phyloP scores from a whole-genome alignment of 2,113 vertebrate species.

The Sardina pilchardus region DNA sequence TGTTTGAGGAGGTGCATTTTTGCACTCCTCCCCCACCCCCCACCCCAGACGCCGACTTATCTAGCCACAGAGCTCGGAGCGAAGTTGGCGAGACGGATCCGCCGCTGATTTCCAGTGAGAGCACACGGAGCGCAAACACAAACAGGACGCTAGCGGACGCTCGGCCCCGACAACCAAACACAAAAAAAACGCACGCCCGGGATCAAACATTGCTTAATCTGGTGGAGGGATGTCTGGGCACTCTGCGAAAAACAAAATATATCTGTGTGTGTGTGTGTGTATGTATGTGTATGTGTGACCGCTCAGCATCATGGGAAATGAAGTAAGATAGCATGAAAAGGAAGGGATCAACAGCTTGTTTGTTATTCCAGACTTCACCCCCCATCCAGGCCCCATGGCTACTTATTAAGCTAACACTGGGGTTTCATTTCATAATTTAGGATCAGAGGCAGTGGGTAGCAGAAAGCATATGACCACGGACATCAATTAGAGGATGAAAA shows the following conservation, averaged over 20 bases:
- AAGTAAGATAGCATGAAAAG: background rate
- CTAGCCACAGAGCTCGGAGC: background rate
- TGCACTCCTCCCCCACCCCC: background rate
- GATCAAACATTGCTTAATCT: background rate
- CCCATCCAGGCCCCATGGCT: background rate
- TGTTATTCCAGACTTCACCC: background rate
- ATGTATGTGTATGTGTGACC: background rate
- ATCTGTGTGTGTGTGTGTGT: too few relatives aligned
- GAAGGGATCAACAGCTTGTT: background rate
- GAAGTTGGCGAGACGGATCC: background rate
- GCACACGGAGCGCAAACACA: background rate
- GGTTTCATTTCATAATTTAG: too few relatives aligned
- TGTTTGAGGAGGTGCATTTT: background rate
- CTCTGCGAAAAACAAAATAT: background rate
- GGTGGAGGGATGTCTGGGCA: background rate
- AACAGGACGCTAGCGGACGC: background rate
- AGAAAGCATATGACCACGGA: background rate
- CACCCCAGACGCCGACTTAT: background rate
- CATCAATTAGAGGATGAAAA: background rate
- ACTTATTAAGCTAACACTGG: too few relatives aligned
- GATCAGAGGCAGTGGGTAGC: too few relatives aligned
- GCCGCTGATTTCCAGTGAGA: background rate
- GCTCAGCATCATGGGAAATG: background rate
- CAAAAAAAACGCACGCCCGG: background rate
- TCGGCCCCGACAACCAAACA: background rate